phyloP scores from a whole-genome alignment of 2,888 invertebrate species.

The Drosophila nr. perissopoda region DNA sequence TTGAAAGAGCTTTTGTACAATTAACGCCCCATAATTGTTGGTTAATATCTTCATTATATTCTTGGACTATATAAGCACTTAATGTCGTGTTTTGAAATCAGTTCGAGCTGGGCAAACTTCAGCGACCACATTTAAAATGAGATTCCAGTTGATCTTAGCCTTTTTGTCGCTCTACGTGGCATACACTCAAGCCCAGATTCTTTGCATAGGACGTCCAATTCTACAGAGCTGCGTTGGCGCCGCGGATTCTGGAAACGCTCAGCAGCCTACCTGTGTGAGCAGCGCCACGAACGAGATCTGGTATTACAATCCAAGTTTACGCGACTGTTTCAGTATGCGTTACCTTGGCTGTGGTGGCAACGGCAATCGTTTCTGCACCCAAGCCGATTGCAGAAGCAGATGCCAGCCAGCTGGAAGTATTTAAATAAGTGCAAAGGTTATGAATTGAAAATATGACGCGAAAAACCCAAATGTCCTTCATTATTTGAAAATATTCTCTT shows the following conservation, averaged over 20 bases:
- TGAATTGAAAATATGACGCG: too few relatives aligned
- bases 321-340: too few relatives aligned
- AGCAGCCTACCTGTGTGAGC: too few relatives aligned
- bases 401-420: too few relatives aligned
- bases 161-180: neutral
- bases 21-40: neutral
- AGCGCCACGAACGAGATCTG: too few relatives aligned
- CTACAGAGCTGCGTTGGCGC: neutral
- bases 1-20: neutral
- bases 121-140: neutral
- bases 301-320: too few relatives aligned
- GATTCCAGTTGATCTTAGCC: neutral
- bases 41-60: neutral
- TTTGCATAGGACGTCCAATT: neutral
- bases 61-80: neutral
- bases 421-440: too few relatives aligned
- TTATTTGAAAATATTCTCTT: too few relatives aligned
- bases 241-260: neutral
- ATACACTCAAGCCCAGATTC: neutral
- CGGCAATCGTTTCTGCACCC: too few relatives aligned
- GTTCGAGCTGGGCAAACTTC: neutral
- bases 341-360: too few relatives aligned
- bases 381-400: too few relatives aligned
- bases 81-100: neutral
- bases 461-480: too few relatives aligned